These are phyloP conservation scores for Diplogasteroides magnus DNA, from an alignment of 1,140 invertebrate genomes.

Conservation along the genomic window DNA sequence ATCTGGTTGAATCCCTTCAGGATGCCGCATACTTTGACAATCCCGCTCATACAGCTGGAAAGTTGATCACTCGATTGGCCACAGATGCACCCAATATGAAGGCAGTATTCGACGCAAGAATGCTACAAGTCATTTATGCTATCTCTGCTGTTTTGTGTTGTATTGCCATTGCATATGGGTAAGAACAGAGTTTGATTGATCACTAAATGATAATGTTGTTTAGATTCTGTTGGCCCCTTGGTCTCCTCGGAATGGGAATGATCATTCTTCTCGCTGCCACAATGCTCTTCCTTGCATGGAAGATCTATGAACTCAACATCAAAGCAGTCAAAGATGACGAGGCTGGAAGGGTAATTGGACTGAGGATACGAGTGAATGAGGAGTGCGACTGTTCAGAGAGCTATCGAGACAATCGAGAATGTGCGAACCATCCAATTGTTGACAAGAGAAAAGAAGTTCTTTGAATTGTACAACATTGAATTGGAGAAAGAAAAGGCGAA, in stretches of 20 bases:
- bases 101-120: slow-evolving; percentile 47
- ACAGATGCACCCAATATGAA: slow-evolving; percentile 60
- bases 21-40: slow-evolving; percentile 61
- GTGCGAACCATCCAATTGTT: slow-evolving; percentile 36
- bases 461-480: slow-evolving; percentile 16
- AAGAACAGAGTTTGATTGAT: not conserved
- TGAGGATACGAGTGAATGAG: not conserved
- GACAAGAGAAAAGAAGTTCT: slow-evolving; percentile 28
- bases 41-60: slow-evolving; percentile 57
- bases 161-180: slow-evolving; percentile 48
- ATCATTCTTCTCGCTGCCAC: slow-evolving; percentile 68
- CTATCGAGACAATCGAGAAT: slow-evolving; percentile 39
- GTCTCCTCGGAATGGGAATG: slow-evolving; percentile 28
- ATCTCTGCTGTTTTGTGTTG: slow-evolving; percentile 55
- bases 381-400: slow-evolving; percentile 25
- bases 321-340: slow-evolving; percentile 60
- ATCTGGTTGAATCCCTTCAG: not conserved
- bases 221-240: slow-evolving; percentile 26
- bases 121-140: slow-evolving; percentile 48
- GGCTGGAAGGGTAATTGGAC: slow-evolving; percentile 56
- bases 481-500: slow-evolving; percentile 10
- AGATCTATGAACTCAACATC: slow-evolving; percentile 68
- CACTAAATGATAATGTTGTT: not conserved
- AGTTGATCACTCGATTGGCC: slow-evolving; percentile 58
- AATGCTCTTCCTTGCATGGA: slow-evolving; percentile 72